Conservation (phyloP, 2,888 invertebrate species). For the Tricholauxania praeusta region DNA sequence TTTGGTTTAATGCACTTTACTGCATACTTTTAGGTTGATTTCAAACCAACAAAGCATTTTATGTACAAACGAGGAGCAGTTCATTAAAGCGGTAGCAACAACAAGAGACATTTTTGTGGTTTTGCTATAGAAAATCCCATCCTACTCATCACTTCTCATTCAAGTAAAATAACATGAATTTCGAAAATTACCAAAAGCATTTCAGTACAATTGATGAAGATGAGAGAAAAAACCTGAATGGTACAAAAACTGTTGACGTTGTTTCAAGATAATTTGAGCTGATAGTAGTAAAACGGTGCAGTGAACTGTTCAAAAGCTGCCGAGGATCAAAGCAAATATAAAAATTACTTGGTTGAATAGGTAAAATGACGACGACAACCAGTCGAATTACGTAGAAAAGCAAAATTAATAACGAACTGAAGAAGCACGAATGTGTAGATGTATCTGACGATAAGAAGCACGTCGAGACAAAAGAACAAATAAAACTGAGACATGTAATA, state of each 20-base stretch:
- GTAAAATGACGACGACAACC: conserved; percentile 4
- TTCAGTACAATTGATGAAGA: conserved; percentile 7
- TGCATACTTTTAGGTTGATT: background rate
- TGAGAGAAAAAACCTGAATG: background rate
- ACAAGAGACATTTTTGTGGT: conserved; percentile 16
- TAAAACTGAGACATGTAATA: background rate
- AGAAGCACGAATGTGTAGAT: background rate
- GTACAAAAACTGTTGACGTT: background rate
- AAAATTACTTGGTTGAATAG: too few relatives aligned
- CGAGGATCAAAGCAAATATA: background rate
- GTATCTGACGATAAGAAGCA: background rate
- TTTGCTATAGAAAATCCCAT: conserved; percentile 19
- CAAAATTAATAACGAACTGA: background rate
- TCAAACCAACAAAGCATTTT: background rate
- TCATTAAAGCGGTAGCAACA: background rate
- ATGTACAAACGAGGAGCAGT: background rate
- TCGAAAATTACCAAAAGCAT: conserved; percentile 22
- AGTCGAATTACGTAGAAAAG: background rate
- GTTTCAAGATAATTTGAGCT: conserved; percentile 28
- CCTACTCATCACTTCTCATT: conserved; percentile 18
- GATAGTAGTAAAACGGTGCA: conserved; percentile 17
- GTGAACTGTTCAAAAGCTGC: background rate
- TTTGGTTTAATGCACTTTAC: too few relatives aligned
- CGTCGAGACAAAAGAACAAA: background rate
- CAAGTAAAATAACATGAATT: conserved; percentile 1